phyloP scores from a whole-genome alignment of 2,113 vertebrate species.

The Onychostoma macrolepis region DNA sequence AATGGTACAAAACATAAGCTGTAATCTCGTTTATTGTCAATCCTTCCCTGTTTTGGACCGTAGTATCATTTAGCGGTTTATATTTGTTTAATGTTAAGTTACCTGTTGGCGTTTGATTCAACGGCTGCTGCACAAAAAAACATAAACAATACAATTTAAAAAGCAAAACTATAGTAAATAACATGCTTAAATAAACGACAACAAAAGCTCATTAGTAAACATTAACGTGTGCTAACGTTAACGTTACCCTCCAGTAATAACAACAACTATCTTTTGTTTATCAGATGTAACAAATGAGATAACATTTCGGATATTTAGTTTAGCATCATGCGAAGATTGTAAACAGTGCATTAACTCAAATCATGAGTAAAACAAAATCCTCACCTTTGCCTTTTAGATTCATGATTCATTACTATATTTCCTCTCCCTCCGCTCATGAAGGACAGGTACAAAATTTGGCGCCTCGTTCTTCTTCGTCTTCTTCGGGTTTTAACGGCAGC shows the following conservation, averaged over 20 bases:
- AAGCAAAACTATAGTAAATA: not conserved
- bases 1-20: not conserved
- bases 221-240: not conserved
- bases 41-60: not conserved
- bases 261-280: not conserved
- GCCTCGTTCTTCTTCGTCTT: not conserved
- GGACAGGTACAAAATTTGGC: not conserved
- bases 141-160: not conserved
- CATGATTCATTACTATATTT: constrained; percentile 12
- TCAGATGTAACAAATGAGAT: not conserved
- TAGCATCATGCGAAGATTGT: not conserved
- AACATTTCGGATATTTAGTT: not conserved
- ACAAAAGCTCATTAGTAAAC: not conserved
- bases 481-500: not conserved
- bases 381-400: constrained; percentile 29
- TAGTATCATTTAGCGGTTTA: not conserved
- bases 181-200: not conserved
- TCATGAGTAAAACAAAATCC: not conserved
- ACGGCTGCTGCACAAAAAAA: not conserved
- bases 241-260: not conserved
- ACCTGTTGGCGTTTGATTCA: constrained; percentile 11
- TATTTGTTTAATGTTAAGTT: not conserved
- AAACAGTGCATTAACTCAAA: not conserved
- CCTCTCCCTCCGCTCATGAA: not conserved
- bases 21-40: not conserved